Evolutionary conservation across 2,888 invertebrate genomes (phyloP).

Genomic region (Tinea trinotella): DNA sequence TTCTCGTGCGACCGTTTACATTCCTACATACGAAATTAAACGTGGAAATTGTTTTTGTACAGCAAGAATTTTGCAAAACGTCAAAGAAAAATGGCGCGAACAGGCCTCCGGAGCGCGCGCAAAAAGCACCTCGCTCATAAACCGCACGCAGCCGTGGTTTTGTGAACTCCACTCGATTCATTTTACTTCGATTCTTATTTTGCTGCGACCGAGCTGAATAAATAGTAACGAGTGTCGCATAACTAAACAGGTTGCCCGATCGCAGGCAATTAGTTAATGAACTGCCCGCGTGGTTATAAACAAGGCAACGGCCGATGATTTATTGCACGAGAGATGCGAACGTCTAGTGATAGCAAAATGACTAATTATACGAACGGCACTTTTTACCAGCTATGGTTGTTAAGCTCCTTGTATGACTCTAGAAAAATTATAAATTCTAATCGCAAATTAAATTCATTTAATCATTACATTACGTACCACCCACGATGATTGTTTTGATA

Average conservation of each 20-base stretch:
- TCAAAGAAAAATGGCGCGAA: constrained; percentile 50
- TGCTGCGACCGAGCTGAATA: constrained; percentile 16
- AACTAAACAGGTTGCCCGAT: constrained; percentile 14
- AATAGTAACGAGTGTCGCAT: constrained; percentile 13
- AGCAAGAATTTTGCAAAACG: constrained; percentile 49
- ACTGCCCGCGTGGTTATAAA: constrained; percentile 4
- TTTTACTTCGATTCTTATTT: constrained; percentile 15
- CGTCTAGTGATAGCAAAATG: constrained; percentile 7
- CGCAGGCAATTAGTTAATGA: constrained; percentile 19
- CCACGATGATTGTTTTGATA: constrained; percentile 4
- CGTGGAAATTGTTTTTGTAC: constrained; percentile 42
- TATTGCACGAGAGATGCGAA: constrained; percentile 8
- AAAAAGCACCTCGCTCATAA: constrained; percentile 41
- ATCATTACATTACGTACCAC: constrained; percentile 16
- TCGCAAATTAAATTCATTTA: constrained; percentile 9
- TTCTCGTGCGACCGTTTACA: constrained; percentile 8
- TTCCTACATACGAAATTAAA: constrained; percentile 15
- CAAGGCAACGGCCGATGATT: neutral
- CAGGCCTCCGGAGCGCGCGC: constrained; percentile 49
- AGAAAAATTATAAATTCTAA: constrained; percentile 12
- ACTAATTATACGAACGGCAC: constrained; percentile 5
- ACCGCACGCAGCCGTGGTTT: constrained; percentile 19
- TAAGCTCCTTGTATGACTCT: constrained; percentile 1
- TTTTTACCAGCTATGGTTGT: neutral
- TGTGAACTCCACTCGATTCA: neutral